A percentile compares a stretch with the other conserved stretches of the same genome.
phyloP scores from a whole-genome alignment of 2,888 invertebrate genomes.

The Cheilosia urbana region DNA sequence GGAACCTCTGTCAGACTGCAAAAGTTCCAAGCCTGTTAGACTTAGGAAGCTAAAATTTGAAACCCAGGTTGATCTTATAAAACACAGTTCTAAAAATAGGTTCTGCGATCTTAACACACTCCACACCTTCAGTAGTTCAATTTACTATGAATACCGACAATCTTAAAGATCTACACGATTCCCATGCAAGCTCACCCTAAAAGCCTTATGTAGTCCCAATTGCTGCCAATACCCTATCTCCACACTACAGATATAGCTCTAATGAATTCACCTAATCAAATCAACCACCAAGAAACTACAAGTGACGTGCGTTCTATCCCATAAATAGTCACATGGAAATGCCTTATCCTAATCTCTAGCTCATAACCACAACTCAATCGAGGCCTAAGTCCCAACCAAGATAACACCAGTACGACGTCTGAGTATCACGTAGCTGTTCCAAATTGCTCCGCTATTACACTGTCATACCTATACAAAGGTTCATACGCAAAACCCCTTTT shows the following conservation, averaged over 20 bases:
- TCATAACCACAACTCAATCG: neutral
- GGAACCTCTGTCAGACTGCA: too few relatives aligned
- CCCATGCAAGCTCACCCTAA: neutral
- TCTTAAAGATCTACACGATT: too few relatives aligned
- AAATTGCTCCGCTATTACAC: conserved; percentile 6
- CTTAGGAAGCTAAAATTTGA: too few relatives aligned
- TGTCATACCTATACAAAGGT: neutral
- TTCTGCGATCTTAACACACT: too few relatives aligned
- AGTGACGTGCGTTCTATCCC: neutral
- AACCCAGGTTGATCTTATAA: too few relatives aligned
- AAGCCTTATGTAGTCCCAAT: neutral
- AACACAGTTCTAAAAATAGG: too few relatives aligned
- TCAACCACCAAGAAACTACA: neutral
- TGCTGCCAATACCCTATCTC: neutral
- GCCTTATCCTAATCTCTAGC: neutral
- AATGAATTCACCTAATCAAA: neutral
- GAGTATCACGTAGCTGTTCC: conserved; percentile 1
- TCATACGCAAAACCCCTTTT: neutral
- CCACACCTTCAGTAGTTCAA: too few relatives aligned
- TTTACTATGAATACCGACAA: too few relatives aligned
- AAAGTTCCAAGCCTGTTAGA: too few relatives aligned
- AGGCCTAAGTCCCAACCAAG: neutral
- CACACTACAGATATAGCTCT: neutral
- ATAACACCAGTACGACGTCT: neutral
- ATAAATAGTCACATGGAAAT: neutral